Conservation (phyloP, 2,113 vertebrate species). For the Bubalus kerabau region DNA sequence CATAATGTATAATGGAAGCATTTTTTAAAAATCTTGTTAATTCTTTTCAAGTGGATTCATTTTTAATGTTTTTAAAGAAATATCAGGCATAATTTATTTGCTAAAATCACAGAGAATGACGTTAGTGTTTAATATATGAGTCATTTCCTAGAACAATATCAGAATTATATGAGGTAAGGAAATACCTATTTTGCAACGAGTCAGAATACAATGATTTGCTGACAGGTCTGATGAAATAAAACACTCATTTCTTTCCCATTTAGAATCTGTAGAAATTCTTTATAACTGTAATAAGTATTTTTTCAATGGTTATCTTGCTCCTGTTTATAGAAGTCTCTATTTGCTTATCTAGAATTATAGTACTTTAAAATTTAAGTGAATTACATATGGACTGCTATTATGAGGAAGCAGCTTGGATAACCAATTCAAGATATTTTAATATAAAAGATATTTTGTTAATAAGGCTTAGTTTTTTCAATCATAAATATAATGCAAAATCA, state of each 20-base stretch:
- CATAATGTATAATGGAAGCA: neutral
- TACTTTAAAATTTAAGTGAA: neutral
- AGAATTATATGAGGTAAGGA: neutral
- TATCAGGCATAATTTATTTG: neutral
- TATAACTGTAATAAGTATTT: neutral
- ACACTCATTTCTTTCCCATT: neutral
- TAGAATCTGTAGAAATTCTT: neutral
- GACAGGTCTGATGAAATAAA: neutral
- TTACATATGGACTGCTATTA: neutral
- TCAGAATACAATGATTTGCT: neutral
- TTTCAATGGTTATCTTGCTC: neutral
- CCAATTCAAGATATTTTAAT: neutral
- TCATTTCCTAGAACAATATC: conserved; percentile 10
- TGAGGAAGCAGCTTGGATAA: neutral
- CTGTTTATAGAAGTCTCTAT: neutral
- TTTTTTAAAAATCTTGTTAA: neutral
- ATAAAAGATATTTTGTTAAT: neutral
- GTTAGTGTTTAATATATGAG: neutral
- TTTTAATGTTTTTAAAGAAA: conserved; percentile 14
- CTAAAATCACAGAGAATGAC: neutral
- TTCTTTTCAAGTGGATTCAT: conserved; percentile 21
- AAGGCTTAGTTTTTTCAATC: neutral
- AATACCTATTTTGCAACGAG: neutral
- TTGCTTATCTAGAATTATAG: neutral
- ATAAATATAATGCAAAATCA: neutral